Conservation (phyloP, 2,888 invertebrate species). For the Cephus pulcher region DNA sequence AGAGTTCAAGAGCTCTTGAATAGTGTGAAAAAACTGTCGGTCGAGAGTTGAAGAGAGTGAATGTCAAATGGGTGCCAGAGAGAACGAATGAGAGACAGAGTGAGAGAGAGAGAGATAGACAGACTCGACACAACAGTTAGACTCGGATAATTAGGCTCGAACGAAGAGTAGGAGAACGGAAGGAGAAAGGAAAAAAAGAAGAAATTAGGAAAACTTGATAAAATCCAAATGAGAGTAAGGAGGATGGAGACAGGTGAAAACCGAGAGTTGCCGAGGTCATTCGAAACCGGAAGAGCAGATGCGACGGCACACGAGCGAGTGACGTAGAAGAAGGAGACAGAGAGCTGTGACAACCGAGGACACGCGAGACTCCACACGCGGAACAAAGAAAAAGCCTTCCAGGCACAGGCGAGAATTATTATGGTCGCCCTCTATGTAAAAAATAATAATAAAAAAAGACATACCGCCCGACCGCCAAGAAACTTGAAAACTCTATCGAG, state of each 20-base stretch:
- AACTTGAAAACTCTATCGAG: constrained; percentile 4
- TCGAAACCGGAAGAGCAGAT: not conserved
- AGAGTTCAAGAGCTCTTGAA: not conserved
- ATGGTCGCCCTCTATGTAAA: not conserved
- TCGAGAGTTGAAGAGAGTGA: not conserved
- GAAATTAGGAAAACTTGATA: not conserved
- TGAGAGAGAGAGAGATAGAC: not conserved
- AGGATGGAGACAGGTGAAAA: not conserved
- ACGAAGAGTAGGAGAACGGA: not conserved
- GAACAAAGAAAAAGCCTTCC: not conserved
- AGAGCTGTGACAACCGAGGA: not conserved
- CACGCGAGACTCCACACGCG: not conserved
- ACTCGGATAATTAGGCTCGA: not conserved
- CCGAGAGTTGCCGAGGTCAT: not conserved
- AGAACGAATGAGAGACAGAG: not conserved
- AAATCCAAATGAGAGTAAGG: not conserved
- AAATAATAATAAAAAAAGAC: not conserved
- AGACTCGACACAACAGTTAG: not conserved
- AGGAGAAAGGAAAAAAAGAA: not conserved
- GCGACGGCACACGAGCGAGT: not conserved
- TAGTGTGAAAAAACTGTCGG: not conserved
- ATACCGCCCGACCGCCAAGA: not conserved
- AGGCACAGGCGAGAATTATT: not conserved
- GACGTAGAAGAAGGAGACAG: not conserved
- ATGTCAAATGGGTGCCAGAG: not conserved